Percentiles rank a stretch among this genome's conserved stretches.
These are phyloP conservation scores for Diachasmimorpha longicaudata DNA, from an alignment of 1,140 invertebrate species.

Conservation along the genomic window DNA sequence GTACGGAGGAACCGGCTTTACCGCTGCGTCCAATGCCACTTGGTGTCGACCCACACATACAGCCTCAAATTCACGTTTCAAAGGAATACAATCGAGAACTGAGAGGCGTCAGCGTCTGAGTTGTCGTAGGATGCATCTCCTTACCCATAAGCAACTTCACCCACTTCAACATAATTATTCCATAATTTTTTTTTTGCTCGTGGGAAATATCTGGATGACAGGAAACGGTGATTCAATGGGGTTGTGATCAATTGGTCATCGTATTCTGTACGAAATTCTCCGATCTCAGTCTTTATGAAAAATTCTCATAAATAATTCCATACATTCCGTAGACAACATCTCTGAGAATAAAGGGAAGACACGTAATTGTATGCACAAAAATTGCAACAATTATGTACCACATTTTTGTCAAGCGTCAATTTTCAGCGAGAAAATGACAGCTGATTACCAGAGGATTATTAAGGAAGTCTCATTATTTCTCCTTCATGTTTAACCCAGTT, in stretches of 20 bases:
- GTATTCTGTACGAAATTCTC: neutral
- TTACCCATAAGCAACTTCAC: neutral
- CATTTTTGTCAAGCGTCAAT: neutral
- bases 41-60: slow-evolving; percentile 5
- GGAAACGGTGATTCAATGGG: neutral
- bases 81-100: neutral
- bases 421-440: neutral
- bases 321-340: too few species aligned
- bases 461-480: neutral
- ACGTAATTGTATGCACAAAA: too few species aligned
- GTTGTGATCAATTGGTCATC: neutral
- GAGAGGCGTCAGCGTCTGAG: neutral
- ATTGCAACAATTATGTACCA: too few species aligned
- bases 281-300: too few species aligned
- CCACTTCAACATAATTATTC: neutral
- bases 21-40: slow-evolving; percentile 23
- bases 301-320: too few species aligned
- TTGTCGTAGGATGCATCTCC: slow-evolving; percentile 4
- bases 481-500: neutral
- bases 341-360: too few species aligned
- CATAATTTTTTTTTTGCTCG: neutral
- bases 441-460: neutral
- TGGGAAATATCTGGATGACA: neutral
- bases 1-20: slow-evolving; percentile 24
- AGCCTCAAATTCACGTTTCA: neutral